These are phyloP conservation scores for Proteles cristata DNA, from an alignment of 2,113 vertebrate species.

Conservation along the genomic window DNA sequence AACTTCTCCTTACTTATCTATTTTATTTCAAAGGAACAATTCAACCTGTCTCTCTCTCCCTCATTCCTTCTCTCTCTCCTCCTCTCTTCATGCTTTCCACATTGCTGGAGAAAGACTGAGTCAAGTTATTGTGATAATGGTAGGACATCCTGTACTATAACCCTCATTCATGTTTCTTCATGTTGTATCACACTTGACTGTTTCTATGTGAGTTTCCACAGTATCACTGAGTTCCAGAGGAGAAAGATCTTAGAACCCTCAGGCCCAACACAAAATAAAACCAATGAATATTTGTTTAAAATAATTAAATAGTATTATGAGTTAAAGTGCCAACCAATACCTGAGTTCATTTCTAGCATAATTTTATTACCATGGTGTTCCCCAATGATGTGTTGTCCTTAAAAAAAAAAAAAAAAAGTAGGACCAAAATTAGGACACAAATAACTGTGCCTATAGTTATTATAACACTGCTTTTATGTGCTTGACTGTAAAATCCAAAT, in stretches of 20 bases:
- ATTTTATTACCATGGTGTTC: not conserved
- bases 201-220: not conserved
- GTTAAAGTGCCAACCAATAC: not conserved
- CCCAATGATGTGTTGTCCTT: not conserved
- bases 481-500: not conserved
- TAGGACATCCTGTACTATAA: not conserved
- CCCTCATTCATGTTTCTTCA: not conserved
- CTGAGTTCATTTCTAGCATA: slow-evolving; percentile 14
- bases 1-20: not conserved
- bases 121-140: not conserved
- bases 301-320: not conserved
- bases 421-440: not conserved
- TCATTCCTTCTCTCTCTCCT: not conserved
- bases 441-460: not conserved
- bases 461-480: not conserved
- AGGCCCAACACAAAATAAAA: not conserved
- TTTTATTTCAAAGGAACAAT: not conserved
- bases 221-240: not conserved
- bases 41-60: not conserved
- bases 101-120: not conserved
- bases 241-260: not conserved
- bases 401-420: not conserved
- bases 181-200: not conserved
- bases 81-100: not conserved
- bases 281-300: not conserved